A percentile compares a stretch with the other conserved stretches of the same genome.
phyloP scores from a whole-genome alignment of 2,888 invertebrate genomes.

The Agrypnus murinus region DNA sequence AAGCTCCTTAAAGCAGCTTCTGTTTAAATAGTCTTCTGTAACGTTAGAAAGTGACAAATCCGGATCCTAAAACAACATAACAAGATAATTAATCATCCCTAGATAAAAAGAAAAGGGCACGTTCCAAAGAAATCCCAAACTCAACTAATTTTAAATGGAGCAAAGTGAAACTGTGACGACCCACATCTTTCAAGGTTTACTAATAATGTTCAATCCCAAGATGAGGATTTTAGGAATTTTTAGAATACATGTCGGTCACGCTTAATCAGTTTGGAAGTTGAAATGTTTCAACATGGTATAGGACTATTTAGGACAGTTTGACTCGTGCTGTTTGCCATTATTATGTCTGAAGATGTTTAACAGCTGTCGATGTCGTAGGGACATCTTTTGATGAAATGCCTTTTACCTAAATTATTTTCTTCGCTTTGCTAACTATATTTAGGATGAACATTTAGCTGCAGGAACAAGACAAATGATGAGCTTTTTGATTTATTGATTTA shows the following conservation, averaged over 20 bases:
- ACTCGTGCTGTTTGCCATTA: conserved; percentile 59
- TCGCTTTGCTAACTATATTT: too few relatives aligned
- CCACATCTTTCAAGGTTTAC: conserved; percentile 21
- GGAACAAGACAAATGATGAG: too few relatives aligned
- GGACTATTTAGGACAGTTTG: conserved; percentile 49
- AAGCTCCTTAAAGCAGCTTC: too few relatives aligned
- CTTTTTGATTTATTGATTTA: too few relatives aligned
- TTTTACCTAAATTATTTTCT: too few relatives aligned
- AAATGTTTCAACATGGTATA: conserved; percentile 38
- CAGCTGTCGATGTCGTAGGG: conserved; percentile 51
- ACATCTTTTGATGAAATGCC: conserved; percentile 29
- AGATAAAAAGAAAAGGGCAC: conserved; percentile 3
- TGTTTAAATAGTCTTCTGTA: too few relatives aligned
- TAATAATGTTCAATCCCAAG: not conserved
- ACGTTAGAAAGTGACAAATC: conserved; percentile 20
- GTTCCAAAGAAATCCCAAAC: not conserved
- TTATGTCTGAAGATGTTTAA: conserved; percentile 51
- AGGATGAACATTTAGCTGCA: too few relatives aligned
- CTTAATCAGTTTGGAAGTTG: conserved; percentile 52
- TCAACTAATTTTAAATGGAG: not conserved
- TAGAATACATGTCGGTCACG: conserved; percentile 50
- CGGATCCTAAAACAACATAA: conserved; percentile 5
- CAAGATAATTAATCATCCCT: conserved; percentile 7
- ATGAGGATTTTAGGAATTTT: conserved; percentile 13
- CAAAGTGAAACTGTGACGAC: conserved; percentile 3